Base-by-base conservation (phyloP, 1,140 invertebrate species). In the Nilaparvata lugens region DNA sequence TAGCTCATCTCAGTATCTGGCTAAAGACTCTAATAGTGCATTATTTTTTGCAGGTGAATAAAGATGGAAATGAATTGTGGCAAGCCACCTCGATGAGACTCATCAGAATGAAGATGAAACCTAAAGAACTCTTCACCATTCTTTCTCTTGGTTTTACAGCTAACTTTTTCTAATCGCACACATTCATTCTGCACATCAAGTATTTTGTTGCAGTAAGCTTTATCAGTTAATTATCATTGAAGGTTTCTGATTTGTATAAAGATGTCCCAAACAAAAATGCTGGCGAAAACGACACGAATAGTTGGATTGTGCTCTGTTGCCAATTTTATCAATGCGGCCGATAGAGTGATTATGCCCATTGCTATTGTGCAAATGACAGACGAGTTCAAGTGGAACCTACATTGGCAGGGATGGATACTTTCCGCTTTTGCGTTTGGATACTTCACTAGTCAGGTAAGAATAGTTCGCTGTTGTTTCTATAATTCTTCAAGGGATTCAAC, bases 311-410 rank as follows among this genome's bases (percentile, higher is more conserved):
- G 87, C 70, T 86, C 85, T 4, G 74, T 83, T 56, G 87, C 87
- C 18, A 89, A 89, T 74, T 88, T 90, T 64, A 89, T 89, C 62
- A 89, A 89, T 73, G 83, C 87, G 42, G 87, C 87, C 1, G 88
- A 90, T 73, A 72, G 87, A 62, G 86, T 89, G 18, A 85, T 90
- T 52, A 89, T 90, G 87, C 87, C 88, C 1, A 87, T 89, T 51
- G 85, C 87, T 13, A 88, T 90, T 61, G 81, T 89, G 31, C 83
- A 79, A 1, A 89, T 90, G 86, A 81, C 83, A 1, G 80, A 86
- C 69, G 75, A 88, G 69, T 89, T 82, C 69, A 80, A 84, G 40
- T 89, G 87, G 87, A 82, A 76, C 64, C 70, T 90, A 19, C 81
- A 87, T 66, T 81, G 80, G 70, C 86, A 89, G 71, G 88, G 88